Base-by-base conservation (phyloP, 2,888 invertebrate species). In the Rhyacophila evoluta region DNA sequence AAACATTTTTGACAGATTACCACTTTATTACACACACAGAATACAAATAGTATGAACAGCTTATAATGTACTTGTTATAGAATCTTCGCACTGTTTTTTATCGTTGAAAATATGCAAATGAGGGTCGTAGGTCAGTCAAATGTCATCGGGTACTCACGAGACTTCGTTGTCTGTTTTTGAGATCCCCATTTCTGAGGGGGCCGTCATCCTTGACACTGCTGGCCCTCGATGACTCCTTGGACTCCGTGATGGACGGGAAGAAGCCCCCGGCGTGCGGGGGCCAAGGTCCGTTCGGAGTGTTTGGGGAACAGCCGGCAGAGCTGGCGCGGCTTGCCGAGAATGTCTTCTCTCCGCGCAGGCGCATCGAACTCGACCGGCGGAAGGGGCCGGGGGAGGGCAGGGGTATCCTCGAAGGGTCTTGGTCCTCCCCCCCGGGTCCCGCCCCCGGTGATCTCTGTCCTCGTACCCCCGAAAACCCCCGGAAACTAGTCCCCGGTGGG, bases 301-400 rank as follows among this genome's bases (percentile, higher is more conserved):
- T 55, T 55, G 55, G 55, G 55, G 55, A 55, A 55, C 55, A 55
- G 55, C 55, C 55, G 84, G 88, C 89, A 27, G 88, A 89, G 87
- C 76, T 74, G 78, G 88, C 89, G 89, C 87, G 89, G 89, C 75
- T 77, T 72, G 55, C 73, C 75, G 36, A 72, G 82, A 83, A 71
- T 79, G 82, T 77, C 81, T 85, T 83, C 88, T 92, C 92, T 85
- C 92, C 92, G 87, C 93, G 93, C 91, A 93, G 85, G 85, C 93
- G 92, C 91, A 93, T 86, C 86, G 93, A 93, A 78, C 90, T 89
- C 84, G 93, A 91, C 85, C 93, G 92, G 82, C 91, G 91, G 86
- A 94, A 91, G 84, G 87, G 83, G 33, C 83, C 83, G 55, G 55
- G 55, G 25, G 25, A 55, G 12, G 55, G 55, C 84, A 84, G 72